Conservation (phyloP, 2,113 vertebrate genomes). For the Onychostruthus taczanowskii region DNA sequence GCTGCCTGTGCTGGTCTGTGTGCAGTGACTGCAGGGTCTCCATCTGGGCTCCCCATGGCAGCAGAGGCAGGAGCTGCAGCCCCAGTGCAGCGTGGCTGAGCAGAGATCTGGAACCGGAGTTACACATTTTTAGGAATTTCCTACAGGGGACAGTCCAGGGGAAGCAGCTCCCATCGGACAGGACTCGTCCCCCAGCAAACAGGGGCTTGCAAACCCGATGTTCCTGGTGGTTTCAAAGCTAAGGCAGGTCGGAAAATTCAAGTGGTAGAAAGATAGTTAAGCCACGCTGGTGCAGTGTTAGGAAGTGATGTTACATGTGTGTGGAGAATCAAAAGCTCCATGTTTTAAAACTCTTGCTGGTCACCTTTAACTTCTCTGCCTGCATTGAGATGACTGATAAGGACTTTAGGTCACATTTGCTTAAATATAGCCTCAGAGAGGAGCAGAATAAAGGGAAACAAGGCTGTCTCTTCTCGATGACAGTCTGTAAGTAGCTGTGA, state of each 20-base stretch:
- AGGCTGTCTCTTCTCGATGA: not conserved
- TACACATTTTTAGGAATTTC: fast-evolving
- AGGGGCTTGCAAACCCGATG: not conserved
- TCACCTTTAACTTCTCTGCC: not conserved
- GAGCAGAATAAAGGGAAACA: not conserved
- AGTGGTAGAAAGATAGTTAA: not conserved
- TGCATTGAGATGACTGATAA: not conserved
- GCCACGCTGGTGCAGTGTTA: not conserved
- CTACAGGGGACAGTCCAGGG: fast-evolving
- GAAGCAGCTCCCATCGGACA: not conserved
- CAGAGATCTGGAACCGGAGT: not conserved
- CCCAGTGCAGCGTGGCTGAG: fast-evolving
- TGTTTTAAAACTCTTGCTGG: not conserved
- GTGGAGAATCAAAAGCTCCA: not conserved
- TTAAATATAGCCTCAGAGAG: not conserved
- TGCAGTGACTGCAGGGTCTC: not conserved
- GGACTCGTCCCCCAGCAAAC: fast-evolving
- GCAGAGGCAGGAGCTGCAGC: not conserved
- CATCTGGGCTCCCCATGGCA: not conserved
- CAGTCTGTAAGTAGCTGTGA: not conserved
- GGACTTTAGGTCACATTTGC: not conserved
- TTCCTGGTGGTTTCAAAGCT: not conserved
- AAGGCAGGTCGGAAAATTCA: not conserved
- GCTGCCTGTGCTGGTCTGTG: not conserved
- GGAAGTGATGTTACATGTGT: not conserved